Base-by-base conservation (phyloP, 2,888 invertebrate genomes). In the Dicyrtomina minuta region DNA sequence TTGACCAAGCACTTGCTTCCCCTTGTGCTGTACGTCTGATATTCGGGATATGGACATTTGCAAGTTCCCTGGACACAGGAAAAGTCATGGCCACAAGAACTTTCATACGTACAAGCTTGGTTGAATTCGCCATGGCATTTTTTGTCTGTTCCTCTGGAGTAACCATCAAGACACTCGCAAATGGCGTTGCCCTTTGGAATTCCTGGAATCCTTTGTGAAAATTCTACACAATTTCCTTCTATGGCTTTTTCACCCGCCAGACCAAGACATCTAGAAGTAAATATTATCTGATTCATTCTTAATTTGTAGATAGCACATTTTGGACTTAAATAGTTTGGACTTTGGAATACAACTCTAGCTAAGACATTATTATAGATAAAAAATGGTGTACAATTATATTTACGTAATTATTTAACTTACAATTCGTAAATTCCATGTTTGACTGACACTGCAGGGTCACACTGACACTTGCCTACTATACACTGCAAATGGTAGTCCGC, bases 171-270 rank as follows among this genome's bases (percentile, higher is more conserved):
- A 61, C 61, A 61, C 17, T 61, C 22, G 26, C 61, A 61, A 15
- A 22, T 44, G 1, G 46, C 24, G 13, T 22, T 13, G n/a, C 15
- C 6, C 2, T n/a, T 13, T n/a, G 61, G 46, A 24, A 44, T 22
- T 20, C 41, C 22, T 0, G 59, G 6, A 15, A 59, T 39, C n/a
- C 24, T 43, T 20, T 46, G 46, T 4, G 61, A 13, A 24, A 61
- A 61, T 61, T 61, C 61, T 10, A 61, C 44, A 61, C 61, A 61
- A 24, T 44, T 61, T 6, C 61, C 61, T 26, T 61, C 61, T 22
- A 61, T 61, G 1, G 46, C 41, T 20, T 24, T 46, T 44, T 61
- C 61, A 12, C 61, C 61, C 1, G 61, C 46, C 12, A 61, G n/a
- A 6, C 61, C 61, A 46, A 61, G 26, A 27, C 61, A 61, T 46